These are phyloP conservation scores for Tympanoctomys barrerae DNA, from an alignment of 2,797 vertebrate species.

Conservation along the genomic window DNA sequence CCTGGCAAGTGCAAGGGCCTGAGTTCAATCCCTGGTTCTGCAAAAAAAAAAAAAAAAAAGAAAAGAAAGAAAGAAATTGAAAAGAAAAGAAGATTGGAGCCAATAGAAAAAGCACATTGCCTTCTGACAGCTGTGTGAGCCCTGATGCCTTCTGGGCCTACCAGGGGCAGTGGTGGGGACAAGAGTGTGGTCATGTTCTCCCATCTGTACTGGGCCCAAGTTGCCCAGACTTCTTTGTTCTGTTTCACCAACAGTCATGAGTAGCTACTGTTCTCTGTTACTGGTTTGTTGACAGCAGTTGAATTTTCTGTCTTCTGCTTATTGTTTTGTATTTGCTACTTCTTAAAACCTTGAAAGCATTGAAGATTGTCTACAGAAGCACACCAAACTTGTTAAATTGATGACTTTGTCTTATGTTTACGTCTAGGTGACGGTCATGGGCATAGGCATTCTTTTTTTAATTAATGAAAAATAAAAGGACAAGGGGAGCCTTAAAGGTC, in stretches of 20 bases:
- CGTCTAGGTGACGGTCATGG: not conserved
- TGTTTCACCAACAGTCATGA: not conserved
- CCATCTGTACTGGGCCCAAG: not conserved
- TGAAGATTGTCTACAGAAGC: conserved; percentile 12
- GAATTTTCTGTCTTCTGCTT: not conserved
- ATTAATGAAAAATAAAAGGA: conserved; percentile 16
- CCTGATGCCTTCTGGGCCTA: not conserved
- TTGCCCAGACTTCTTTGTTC: not conserved
- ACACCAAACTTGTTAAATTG: not conserved
- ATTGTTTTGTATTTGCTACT: conserved; percentile 33
- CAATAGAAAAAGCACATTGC: not conserved
- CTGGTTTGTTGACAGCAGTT: not conserved
- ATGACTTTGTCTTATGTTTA: not conserved
- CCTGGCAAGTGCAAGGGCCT: too few species aligned
- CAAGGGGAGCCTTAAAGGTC: not conserved
- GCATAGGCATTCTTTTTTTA: conserved; percentile 20
- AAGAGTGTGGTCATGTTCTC: not conserved
- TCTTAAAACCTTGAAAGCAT: not conserved
- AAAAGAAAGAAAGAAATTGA: too few species aligned
- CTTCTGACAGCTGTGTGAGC: not conserved
- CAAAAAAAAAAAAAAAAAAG: too few species aligned
- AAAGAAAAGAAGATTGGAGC: not conserved
- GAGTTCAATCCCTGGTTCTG: too few species aligned
- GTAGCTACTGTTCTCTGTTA: not conserved
- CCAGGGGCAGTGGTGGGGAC: not conserved